phyloP scores from a whole-genome alignment of 2,888 invertebrate species.

The Cremastinae sp. region DNA sequence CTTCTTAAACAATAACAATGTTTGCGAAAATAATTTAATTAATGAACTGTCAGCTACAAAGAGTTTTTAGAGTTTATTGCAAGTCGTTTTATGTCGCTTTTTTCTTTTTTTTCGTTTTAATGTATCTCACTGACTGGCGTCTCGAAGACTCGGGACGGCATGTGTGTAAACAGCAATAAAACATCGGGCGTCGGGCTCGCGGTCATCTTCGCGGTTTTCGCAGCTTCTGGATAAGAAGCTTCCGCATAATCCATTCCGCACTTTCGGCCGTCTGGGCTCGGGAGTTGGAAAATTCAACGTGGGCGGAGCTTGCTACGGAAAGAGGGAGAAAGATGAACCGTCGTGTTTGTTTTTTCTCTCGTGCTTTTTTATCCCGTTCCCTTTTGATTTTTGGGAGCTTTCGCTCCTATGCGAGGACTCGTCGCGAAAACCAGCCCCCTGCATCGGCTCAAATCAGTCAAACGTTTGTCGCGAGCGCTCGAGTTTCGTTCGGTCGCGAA shows the following conservation, averaged over 20 bases:
- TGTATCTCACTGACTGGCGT: slow-evolving; percentile 30
- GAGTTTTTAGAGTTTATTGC: slow-evolving; percentile 35
- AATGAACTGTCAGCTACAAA: too few species aligned
- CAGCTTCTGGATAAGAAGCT: slow-evolving; percentile 63
- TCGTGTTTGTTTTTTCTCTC: slow-evolving; percentile 10
- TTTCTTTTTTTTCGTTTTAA: too few species aligned
- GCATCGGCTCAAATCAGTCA: too few species aligned
- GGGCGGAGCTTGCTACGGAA: slow-evolving; percentile 48
- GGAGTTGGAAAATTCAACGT: slow-evolving; percentile 53
- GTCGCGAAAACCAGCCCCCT: slow-evolving; percentile 31
- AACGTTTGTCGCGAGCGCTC: slow-evolving; percentile 7
- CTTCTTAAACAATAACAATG: too few species aligned
- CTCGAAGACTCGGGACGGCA: slow-evolving; percentile 67
- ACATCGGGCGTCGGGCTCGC: slow-evolving; percentile 64
- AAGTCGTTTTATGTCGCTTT: slow-evolving; percentile 35
- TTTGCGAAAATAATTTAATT: too few species aligned
- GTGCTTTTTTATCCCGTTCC: slow-evolving; percentile 8
- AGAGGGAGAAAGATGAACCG: slow-evolving; percentile 37
- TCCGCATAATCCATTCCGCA: slow-evolving; percentile 36
- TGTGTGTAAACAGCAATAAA: slow-evolving; percentile 77
- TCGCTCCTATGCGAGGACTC: slow-evolving; percentile 26
- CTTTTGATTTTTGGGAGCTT: not conserved
- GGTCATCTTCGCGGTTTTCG: slow-evolving; percentile 60
- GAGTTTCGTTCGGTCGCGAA: not conserved
- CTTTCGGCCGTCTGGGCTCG: not conserved